Conservation (phyloP, 2,888 invertebrate genomes). For the Drosophila mayaguana region DNA sequence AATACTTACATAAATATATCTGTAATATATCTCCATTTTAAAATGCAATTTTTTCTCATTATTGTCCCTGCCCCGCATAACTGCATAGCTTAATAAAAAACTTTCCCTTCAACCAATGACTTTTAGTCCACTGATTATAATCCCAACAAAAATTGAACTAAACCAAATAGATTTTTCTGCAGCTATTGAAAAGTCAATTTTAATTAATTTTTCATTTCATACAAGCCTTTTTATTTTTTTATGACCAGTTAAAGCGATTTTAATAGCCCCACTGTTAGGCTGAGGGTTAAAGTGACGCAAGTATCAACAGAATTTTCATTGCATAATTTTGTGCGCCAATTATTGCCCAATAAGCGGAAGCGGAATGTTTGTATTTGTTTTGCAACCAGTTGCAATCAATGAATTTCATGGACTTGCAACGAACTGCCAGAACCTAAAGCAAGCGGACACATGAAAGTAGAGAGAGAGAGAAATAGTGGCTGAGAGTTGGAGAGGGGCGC, state of each 20-base stretch:
- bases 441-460: neutral
- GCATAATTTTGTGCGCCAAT: slow-evolving; percentile 57
- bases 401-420: slow-evolving; percentile 45
- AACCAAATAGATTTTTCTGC: neutral
- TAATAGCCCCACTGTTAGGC: neutral
- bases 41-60: no score
- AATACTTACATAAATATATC: no score
- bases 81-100: no score
- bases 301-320: slow-evolving; percentile 27
- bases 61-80: no score
- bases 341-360: slow-evolving; percentile 59
- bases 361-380: slow-evolving; percentile 60
- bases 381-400: slow-evolving; percentile 54
- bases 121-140: neutral
- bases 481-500: neutral
- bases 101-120: no score
- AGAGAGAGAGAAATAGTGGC: neutral
- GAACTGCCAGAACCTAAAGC: slow-evolving; percentile 23
- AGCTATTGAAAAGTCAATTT: neutral
- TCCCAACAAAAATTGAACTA: neutral
- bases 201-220: neutral
- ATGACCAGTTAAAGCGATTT: neutral
- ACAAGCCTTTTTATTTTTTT: no score
- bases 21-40: no score
- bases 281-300: slow-evolving; percentile 21